phyloP scores from a whole-genome alignment of 1,140 invertebrate genomes.

The Eurosta solidaginis region DNA sequence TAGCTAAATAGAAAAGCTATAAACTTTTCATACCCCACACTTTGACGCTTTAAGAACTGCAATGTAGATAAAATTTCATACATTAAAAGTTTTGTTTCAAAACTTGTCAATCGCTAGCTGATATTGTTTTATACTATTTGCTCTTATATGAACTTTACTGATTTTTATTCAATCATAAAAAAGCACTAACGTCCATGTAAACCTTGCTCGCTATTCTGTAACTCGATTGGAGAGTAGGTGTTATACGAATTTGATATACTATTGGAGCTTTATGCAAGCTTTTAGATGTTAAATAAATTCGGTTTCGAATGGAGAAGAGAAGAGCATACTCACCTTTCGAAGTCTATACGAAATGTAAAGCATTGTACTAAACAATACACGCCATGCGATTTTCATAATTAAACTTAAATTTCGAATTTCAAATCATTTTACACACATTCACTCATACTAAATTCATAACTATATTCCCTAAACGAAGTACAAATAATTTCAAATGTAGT shows the following conservation, averaged over 20 bases:
- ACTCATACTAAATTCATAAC: too few relatives aligned
- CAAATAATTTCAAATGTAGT: neutral
- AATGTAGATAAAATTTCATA: neutral
- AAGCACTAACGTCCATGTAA: neutral
- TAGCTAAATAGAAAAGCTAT: too few relatives aligned
- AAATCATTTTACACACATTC: neutral
- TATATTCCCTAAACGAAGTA: slow-evolving; percentile 4
- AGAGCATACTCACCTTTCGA: too few relatives aligned
- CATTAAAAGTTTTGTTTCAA: neutral
- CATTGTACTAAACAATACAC: neutral
- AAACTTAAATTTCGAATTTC: neutral
- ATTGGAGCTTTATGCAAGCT: too few relatives aligned
- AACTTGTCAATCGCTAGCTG: neutral
- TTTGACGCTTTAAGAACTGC: neutral
- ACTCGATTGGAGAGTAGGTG: too few relatives aligned
- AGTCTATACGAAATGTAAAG: too few relatives aligned
- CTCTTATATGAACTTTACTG: neutral
- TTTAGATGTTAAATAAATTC: too few relatives aligned
- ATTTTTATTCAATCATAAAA: neutral
- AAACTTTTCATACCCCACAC: neutral
- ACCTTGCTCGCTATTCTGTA: too few relatives aligned
- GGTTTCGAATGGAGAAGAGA: too few relatives aligned
- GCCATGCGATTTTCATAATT: neutral
- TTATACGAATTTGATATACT: too few relatives aligned
- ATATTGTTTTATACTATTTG: neutral